Conservation (phyloP, 2,113 vertebrate species). For the Psettodes erumei region DNA sequence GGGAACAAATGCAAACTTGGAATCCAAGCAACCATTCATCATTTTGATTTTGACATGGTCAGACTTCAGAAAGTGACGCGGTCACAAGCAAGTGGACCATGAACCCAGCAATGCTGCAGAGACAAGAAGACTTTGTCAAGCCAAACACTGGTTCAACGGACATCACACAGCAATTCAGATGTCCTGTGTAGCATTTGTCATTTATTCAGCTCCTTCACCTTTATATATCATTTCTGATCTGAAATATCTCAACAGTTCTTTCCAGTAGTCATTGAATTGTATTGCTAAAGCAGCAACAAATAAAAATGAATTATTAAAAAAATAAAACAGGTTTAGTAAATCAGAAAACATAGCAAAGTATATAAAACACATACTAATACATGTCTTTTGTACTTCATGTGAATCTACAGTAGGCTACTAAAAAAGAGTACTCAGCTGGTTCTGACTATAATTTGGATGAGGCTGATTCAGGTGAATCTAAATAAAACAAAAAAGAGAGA, state of each 20-base stretch:
- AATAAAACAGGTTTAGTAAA: slow-evolving; percentile 32
- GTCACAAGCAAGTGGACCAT: slow-evolving; percentile 10
- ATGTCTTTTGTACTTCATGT: slow-evolving; percentile 18
- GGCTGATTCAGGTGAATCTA: background rate
- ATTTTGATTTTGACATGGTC: slow-evolving; percentile 3
- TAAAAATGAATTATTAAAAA: slow-evolving; percentile 17
- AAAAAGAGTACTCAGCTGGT: slow-evolving; percentile 29
- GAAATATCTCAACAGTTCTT: slow-evolving; percentile 7
- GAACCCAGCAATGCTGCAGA: slow-evolving; percentile 43
- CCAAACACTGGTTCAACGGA: slow-evolving; percentile 29
- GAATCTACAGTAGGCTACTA: slow-evolving; percentile 27
- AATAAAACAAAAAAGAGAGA: background rate
- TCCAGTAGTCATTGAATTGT: slow-evolving; percentile 46
- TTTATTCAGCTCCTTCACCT: slow-evolving; percentile 39
- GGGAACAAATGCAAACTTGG: slow-evolving; percentile 22
- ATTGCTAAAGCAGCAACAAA: slow-evolving; percentile 11
- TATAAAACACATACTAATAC: slow-evolving; percentile 34
- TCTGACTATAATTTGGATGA: slow-evolving; percentile 23
- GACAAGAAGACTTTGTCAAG: slow-evolving; percentile 54
- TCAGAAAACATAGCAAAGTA: slow-evolving; percentile 31
- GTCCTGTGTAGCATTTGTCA: slow-evolving; percentile 29
- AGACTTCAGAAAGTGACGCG: slow-evolving; percentile 20
- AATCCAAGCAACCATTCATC: slow-evolving; percentile 19
- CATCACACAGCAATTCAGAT: slow-evolving; percentile 16
- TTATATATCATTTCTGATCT: slow-evolving; percentile 10